A percentile compares a stretch with the other conserved stretches of the same genome.
Evolutionary conservation across 2,888 invertebrate genomes (phyloP).

Genomic region (Odontocerum albicorne): DNA sequence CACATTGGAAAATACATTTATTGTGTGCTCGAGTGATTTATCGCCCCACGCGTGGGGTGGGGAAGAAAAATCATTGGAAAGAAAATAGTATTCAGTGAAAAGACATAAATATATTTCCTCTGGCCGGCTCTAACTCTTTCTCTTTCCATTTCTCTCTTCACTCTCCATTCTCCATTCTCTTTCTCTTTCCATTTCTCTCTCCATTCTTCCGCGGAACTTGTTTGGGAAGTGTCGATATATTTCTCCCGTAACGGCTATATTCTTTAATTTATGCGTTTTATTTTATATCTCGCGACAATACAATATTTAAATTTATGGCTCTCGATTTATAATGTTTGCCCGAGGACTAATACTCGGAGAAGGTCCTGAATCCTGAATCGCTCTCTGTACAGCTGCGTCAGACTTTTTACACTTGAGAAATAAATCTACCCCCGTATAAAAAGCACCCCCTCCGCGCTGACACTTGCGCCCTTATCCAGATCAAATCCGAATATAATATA

Average conservation of each 20-base stretch:
- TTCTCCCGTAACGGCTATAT: slow-evolving; percentile 9
- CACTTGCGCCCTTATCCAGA: no score
- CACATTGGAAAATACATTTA: slow-evolving; percentile 36
- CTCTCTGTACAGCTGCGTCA: no score
- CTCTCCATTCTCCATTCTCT: slow-evolving; percentile 10
- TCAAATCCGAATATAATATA: no score
- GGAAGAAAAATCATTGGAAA: slow-evolving; percentile 35
- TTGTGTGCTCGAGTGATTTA: slow-evolving; percentile 35
- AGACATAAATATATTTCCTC: slow-evolving; percentile 35
- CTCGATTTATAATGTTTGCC: slow-evolving; percentile 10
- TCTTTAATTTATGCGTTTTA: slow-evolving; percentile 21
- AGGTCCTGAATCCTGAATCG: neutral
- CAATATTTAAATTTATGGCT: slow-evolving; percentile 18
- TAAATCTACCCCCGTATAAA: no score
- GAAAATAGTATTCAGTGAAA: slow-evolving; percentile 36
- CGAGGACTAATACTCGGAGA: neutral
- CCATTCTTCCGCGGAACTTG: slow-evolving; percentile 16
- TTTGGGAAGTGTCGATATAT: slow-evolving; percentile 31
- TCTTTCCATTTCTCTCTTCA: slow-evolving; percentile 24
- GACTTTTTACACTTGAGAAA: no score
- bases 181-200: neutral
- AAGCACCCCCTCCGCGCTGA: no score
- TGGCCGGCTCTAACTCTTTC: slow-evolving; percentile 30
- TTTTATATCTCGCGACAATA: slow-evolving; percentile 13
- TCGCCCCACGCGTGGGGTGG: slow-evolving; percentile 25